Conservation (phyloP, 2,113 vertebrate species). For the Paratilapia polleni region DNA sequence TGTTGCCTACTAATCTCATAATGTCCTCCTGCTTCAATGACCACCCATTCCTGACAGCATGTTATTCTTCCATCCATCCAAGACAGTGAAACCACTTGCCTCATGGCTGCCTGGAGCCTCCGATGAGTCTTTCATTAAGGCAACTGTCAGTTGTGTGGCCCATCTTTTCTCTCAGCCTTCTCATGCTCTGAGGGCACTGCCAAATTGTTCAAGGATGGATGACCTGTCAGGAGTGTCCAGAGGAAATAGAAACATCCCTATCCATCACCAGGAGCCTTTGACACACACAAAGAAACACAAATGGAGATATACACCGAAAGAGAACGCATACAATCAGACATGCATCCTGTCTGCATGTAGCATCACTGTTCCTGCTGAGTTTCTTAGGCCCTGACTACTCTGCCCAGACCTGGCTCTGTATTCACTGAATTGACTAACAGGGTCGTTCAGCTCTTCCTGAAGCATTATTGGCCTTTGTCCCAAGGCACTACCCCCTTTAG, state of each 20-base stretch:
- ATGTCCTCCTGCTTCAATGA: constrained; percentile 37
- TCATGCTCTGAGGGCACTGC: constrained; percentile 67
- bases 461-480: constrained; percentile 11
- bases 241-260: constrained; percentile 82
- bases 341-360: constrained; percentile 11
- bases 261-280: constrained; percentile 77
- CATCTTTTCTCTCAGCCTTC: constrained; percentile 58
- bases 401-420: constrained; percentile 25
- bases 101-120: constrained; percentile 57
- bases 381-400: constrained; percentile 33
- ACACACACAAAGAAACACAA: constrained; percentile 38
- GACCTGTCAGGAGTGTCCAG: constrained; percentile 77
- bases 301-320: constrained; percentile 43
- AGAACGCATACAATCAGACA: constrained; percentile 43
- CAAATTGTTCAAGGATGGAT: constrained; percentile 84
- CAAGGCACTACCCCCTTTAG: constrained; percentile 12
- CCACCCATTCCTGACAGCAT: constrained; percentile 44
- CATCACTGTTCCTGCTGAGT: constrained; percentile 37
- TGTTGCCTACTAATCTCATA: constrained; percentile 57
- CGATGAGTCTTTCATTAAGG: constrained; percentile 79
- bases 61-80: constrained; percentile 63
- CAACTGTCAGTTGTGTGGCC: constrained; percentile 71
- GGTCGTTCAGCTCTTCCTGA: constrained; percentile 1
- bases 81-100: constrained; percentile 47
- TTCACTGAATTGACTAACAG: constrained; percentile 30